phyloP scores from a whole-genome alignment of 2,888 invertebrate species.

The Acanthopleura granulata region DNA sequence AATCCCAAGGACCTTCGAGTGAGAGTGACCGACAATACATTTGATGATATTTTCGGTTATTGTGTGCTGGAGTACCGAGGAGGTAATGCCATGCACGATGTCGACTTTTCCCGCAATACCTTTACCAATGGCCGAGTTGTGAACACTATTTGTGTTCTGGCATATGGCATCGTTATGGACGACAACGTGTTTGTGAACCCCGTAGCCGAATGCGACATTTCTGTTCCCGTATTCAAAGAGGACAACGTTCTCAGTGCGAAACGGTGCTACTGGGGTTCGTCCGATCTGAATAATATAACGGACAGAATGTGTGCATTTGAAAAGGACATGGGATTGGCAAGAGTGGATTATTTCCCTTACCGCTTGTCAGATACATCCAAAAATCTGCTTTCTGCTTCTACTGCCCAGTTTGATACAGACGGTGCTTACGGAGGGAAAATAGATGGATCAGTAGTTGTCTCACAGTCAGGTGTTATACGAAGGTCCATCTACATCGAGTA shows the following conservation, averaged over 20 bases:
- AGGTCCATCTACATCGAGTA: background rate
- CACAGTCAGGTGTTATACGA: too few relatives aligned
- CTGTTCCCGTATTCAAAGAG: background rate
- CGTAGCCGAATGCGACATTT: background rate
- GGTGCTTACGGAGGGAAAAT: background rate
- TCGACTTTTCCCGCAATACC: background rate
- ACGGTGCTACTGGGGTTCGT: slow-evolving; percentile 3
- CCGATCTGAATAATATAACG: background rate
- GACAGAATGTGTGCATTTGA: slow-evolving; percentile 13
- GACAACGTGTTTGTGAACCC: slow-evolving; percentile 6
- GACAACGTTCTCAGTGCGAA: background rate
- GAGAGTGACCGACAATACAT: background rate
- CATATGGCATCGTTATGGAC: background rate
- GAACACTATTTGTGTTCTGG: background rate
- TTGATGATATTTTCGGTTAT: background rate
- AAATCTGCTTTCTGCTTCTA: background rate
- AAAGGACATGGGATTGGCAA: background rate
- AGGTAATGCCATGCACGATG: too few relatives aligned
- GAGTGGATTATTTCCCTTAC: background rate
- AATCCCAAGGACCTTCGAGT: too few relatives aligned
- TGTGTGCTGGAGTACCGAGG: background rate
- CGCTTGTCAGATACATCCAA: background rate
- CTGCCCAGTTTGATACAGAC: background rate
- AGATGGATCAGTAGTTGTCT: too few relatives aligned
- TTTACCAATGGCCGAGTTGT: background rate